phyloP scores from a whole-genome alignment of 2,888 invertebrate genomes.

The Myathropa florea region DNA sequence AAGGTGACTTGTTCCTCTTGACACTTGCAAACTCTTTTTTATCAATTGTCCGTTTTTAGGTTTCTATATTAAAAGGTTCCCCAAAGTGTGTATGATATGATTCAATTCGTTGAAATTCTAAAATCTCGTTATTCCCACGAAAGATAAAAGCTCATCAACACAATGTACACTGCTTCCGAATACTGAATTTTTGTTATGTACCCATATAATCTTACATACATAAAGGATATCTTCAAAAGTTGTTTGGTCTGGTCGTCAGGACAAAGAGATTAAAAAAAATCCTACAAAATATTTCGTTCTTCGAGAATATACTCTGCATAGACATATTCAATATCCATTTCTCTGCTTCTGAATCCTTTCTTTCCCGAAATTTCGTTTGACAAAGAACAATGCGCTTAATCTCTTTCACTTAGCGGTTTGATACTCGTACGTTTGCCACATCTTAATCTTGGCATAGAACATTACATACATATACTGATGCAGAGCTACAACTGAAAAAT shows the following conservation, averaged over 20 bases:
- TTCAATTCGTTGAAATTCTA: background rate
- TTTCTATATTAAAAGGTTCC: no score
- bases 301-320: background rate
- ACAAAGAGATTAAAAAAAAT: background rate
- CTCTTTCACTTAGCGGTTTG: constrained; percentile 18
- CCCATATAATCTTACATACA: no score
- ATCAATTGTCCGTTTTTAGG: no score
- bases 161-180: background rate
- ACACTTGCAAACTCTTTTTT: no score
- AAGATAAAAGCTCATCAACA: constrained; percentile 10
- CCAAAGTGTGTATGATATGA: no score
- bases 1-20: no score
- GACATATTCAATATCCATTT: constrained; percentile 1
- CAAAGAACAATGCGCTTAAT: constrained; percentile 38
- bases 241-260: no score
- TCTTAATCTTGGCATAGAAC: no score
- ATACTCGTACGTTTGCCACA: no score
- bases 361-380: background rate
- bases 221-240: no score
- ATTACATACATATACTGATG: background rate
- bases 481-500: no score
- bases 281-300: constrained; percentile 29
- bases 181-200: no score
- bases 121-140: constrained; percentile 12
- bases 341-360: background rate